Evolutionary conservation across 2,113 vertebrate genomes (phyloP).

Genomic region (Meriones unguiculatus): DNA sequence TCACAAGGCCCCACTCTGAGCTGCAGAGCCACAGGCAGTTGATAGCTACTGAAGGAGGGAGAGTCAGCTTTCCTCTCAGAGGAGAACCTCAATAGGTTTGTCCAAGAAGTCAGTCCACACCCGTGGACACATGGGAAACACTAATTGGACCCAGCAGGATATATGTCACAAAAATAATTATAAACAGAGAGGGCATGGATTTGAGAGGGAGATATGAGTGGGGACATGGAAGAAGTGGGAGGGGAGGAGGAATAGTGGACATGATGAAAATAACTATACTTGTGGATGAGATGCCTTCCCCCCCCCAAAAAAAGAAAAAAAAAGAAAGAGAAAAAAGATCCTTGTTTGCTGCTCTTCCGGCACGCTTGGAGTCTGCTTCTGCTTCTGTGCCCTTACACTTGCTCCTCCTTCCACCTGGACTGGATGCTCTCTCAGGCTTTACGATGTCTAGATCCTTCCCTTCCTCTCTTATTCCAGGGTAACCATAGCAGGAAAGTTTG

Average conservation of each 20-base stretch:
- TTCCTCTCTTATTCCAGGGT: neutral
- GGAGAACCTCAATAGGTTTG: neutral
- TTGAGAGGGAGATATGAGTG: neutral
- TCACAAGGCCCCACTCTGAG: neutral
- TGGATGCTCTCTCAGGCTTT: neutral
- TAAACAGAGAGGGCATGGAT: neutral
- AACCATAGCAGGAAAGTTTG: neutral
- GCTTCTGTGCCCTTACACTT: neutral
- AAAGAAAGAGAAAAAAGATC: neutral
- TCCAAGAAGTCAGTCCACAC: too few relatives aligned
- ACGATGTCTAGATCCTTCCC: neutral
- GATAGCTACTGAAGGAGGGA: neutral
- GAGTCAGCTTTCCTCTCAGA: neutral
- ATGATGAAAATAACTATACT: neutral
- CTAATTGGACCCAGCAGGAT: neutral
- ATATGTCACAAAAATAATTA: neutral
- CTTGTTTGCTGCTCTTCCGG: neutral
- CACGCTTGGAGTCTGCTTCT: neutral
- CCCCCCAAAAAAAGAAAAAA: neutral
- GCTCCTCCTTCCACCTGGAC: neutral
- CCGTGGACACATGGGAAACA: neutral
- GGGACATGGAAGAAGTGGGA: neutral
- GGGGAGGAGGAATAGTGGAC: too few relatives aligned
- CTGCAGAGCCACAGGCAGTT: neutral
- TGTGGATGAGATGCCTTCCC: neutral